These are phyloP conservation scores for Brachionus koreanus DNA, from an alignment of 1,140 invertebrate genomes.

Conservation along the genomic window DNA sequence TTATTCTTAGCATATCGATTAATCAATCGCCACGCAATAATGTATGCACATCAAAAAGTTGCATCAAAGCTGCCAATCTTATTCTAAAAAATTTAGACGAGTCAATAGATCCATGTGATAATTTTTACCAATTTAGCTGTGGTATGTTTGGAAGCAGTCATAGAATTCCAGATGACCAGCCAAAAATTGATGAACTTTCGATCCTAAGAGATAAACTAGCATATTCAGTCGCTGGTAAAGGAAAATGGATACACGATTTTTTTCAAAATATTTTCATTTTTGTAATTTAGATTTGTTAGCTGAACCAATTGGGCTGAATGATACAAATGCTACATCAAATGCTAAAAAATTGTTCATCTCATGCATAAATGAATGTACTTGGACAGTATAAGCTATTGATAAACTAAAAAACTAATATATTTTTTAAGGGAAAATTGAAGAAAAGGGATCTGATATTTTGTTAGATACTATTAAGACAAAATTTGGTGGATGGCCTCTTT, in stretches of 20 bases:
- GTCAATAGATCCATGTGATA: conserved; percentile 12
- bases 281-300: background rate
- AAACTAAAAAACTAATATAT: background rate
- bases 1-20: background rate
- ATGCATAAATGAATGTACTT: conserved; percentile 29
- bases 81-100: conserved; percentile 40
- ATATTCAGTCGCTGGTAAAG: conserved; percentile 31
- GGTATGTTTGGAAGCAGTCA: conserved; percentile 17
- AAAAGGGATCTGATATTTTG: background rate
- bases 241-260: background rate
- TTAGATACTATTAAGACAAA: background rate
- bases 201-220: conserved; percentile 41
- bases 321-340: conserved; percentile 23
- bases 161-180: conserved; percentile 12
- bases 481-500: conserved; percentile 9
- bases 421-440: conserved; percentile 31
- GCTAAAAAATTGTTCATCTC: conserved; percentile 20
- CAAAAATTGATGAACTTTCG: conserved; percentile 37
- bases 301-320: conserved; percentile 9
- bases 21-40: background rate
- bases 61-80: conserved; percentile 15
- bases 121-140: conserved; percentile 44
- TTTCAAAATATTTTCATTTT: background rate
- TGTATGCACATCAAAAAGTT: conserved; percentile 15
- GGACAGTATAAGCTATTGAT: background rate